Percentiles rank a stretch among this genome's conserved stretches.
phyloP scores from a whole-genome alignment of 2,888 invertebrate genomes.

The Nymphalis polychloros region DNA sequence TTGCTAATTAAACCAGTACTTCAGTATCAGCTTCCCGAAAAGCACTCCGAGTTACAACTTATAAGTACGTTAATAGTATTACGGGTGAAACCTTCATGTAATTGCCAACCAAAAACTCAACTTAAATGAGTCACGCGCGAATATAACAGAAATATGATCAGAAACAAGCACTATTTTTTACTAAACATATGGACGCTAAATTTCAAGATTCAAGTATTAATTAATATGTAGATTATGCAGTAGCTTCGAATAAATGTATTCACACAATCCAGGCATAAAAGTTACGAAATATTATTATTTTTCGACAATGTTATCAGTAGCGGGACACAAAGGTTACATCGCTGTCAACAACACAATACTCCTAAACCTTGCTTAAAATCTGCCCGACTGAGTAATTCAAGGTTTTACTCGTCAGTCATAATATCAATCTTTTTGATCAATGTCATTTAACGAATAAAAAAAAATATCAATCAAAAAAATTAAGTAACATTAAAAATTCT shows the following conservation, averaged over 20 bases:
- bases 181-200: no score
- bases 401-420: slow-evolving; percentile 23
- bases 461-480: slow-evolving; percentile 7
- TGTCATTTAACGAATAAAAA: slow-evolving; percentile 17
- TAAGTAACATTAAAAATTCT: not conserved
- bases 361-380: slow-evolving; percentile 28
- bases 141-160: no score
- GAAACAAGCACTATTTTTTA: no score
- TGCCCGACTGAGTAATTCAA: slow-evolving; percentile 28
- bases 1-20: no score
- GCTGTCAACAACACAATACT: slow-evolving; percentile 47
- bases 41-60: no score
- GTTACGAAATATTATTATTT: slow-evolving; percentile 17
- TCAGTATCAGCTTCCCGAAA: no score
- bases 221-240: not conserved
- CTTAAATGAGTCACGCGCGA: no score
- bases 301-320: slow-evolving; percentile 48
- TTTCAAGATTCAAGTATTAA: no score
- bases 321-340: slow-evolving; percentile 35
- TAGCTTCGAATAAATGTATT: not conserved
- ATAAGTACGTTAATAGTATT: no score
- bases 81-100: no score
- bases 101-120: no score
- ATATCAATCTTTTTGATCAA: slow-evolving; percentile 16
- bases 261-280: slow-evolving; percentile 1